These are phyloP conservation scores for Ferrisia virgata DNA, from an alignment of 2,888 invertebrate species.

Conservation along the genomic window DNA sequence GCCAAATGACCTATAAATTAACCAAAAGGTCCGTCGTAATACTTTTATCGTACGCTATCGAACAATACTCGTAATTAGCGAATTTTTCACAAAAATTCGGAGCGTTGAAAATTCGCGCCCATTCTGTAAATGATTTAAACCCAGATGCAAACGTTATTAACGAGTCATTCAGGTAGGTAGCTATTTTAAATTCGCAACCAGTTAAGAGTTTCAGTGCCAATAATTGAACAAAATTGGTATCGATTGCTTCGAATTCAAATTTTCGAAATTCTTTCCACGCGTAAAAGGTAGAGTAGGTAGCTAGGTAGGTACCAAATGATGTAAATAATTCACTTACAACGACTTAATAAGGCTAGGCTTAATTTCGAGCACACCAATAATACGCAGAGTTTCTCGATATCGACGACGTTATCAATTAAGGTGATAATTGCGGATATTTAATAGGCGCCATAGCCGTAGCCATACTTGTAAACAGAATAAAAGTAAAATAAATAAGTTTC, in stretches of 20 bases:
- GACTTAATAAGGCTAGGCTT: neutral
- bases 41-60: neutral
- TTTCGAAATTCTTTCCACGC: neutral
- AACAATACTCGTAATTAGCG: slow-evolving; percentile 3
- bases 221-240: neutral
- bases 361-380: neutral
- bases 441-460: neutral
- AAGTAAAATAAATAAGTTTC: neutral
- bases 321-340: neutral
- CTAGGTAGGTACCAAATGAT: neutral
- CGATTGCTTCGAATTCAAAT: neutral
- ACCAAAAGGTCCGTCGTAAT: neutral
- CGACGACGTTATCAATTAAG: neutral
- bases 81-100: neutral
- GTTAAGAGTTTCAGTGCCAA: neutral
- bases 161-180: neutral
- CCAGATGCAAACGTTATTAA: neutral
- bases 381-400: neutral
- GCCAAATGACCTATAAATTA: neutral
- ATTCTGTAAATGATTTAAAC: neutral
- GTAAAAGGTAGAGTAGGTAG: no score
- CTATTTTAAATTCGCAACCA: neutral
- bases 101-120: slow-evolving; percentile 2
- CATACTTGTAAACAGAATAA: neutral
- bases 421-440: neutral